A percentile compares a stretch with the other conserved stretches of the same genome.
phyloP scores from a whole-genome alignment of 1,140 invertebrate species.

The Callitettix versicolor region DNA sequence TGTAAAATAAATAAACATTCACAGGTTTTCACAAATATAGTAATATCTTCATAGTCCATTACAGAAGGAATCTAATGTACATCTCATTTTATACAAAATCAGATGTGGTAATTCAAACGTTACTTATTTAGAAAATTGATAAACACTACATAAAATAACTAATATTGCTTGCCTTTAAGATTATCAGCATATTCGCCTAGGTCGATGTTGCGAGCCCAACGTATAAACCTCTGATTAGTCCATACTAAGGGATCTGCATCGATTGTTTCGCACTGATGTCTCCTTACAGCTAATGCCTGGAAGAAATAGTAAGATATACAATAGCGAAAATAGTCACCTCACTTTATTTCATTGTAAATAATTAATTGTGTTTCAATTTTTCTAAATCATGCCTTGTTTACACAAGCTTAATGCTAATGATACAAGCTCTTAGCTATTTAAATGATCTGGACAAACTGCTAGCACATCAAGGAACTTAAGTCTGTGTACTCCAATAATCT shows the following conservation, averaged over 20 bases:
- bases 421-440: too few relatives aligned
- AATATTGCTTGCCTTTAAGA: conserved; percentile 68
- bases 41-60: too few relatives aligned
- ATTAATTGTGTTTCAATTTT: background rate
- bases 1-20: conserved; percentile 4
- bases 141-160: too few relatives aligned
- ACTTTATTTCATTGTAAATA: background rate
- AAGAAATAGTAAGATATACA: conserved; percentile 11
- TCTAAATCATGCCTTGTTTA: background rate
- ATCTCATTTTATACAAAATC: too few relatives aligned
- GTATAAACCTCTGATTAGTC: conserved; percentile 87
- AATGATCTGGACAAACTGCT: too few relatives aligned
- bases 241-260: conserved; percentile 87
- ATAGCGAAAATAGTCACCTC: background rate
- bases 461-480: too few relatives aligned
- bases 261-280: conserved; percentile 75
- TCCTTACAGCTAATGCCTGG: conserved; percentile 73
- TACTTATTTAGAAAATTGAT: too few relatives aligned
- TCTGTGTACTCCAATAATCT: background rate
- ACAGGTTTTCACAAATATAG: background rate
- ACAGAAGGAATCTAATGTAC: too few relatives aligned
- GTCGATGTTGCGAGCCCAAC: conserved; percentile 87
- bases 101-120: too few relatives aligned
- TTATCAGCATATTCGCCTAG: conserved; percentile 88
- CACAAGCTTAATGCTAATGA: background rate